Evolutionary conservation across 2,797 vertebrate species (phyloP).

Genomic region (Cyclura pinguis): DNA sequence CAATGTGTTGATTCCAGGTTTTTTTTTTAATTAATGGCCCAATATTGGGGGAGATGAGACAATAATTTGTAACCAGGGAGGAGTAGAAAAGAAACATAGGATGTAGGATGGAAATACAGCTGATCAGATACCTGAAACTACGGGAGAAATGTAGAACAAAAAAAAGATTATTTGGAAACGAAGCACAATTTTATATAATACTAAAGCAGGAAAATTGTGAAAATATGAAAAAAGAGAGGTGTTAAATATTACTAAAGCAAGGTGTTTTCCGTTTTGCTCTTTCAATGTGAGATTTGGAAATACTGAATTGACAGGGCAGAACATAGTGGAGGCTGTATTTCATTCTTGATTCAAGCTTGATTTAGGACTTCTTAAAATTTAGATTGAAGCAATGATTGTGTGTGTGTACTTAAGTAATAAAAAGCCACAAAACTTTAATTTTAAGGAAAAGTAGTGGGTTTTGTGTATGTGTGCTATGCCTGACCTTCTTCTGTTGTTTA

Average conservation of each 20-base stretch:
- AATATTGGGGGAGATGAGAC: neutral
- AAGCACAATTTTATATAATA: neutral
- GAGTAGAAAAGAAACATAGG: neutral
- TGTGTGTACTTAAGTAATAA: neutral
- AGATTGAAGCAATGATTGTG: neutral
- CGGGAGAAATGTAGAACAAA: neutral
- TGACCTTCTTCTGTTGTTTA: neutral
- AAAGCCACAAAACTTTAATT: neutral
- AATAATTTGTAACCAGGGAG: neutral
- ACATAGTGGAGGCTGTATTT: neutral
- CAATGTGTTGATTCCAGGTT: neutral
- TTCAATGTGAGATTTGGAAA: neutral
- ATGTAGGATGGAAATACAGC: neutral
- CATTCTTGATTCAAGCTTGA: neutral
- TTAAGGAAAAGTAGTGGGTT: neutral
- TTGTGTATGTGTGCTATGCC: neutral
- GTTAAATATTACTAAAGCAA: neutral
- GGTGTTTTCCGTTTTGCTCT: neutral
- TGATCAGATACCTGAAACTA: neutral
- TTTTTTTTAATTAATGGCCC: neutral
- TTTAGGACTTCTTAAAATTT: neutral
- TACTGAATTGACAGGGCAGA: neutral
- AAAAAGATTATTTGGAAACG: neutral
- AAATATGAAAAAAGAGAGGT: neutral
- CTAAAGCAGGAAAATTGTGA: neutral